These are phyloP conservation scores for Galaxea fascicularis DNA, from an alignment of 92 coral and sea anemone species.

Conservation along the genomic window DNA sequence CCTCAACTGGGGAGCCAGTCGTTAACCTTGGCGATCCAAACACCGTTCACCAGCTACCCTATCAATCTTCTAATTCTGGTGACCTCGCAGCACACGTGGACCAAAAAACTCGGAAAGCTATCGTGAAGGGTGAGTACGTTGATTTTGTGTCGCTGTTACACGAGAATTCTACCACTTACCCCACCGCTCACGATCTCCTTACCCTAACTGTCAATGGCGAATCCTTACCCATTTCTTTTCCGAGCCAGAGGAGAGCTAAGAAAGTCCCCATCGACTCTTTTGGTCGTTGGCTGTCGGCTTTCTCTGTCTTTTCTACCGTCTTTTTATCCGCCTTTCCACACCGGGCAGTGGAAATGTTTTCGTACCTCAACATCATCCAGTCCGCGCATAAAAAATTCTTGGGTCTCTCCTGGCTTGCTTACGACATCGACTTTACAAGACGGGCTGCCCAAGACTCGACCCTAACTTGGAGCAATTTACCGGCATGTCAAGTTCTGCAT, in stretches of 20 bases:
- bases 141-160: conserved; percentile 14
- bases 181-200: neutral
- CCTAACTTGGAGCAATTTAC: neutral
- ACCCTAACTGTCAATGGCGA: conserved; percentile 2
- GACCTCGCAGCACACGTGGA: conserved; percentile 11
- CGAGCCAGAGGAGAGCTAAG: conserved; percentile 16
- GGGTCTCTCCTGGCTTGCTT: conserved; percentile 23
- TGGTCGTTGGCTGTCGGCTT: conserved; percentile 6
- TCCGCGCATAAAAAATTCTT: conserved; percentile 1
- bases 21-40: neutral
- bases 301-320: neutral
- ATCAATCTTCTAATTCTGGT: neutral
- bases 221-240: neutral
- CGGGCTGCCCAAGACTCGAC: conserved; percentile 13
- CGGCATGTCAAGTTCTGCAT: neutral
- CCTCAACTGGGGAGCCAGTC: neutral
- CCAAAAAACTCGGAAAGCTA: neutral
- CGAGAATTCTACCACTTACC: neutral
- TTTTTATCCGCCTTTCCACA: neutral
- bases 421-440: conserved; percentile 4
- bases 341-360: neutral
- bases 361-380: conserved; percentile 2
- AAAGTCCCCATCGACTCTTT: conserved; percentile 11
- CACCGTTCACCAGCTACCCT: neutral
- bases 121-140: conserved; percentile 3